phyloP scores from a whole-genome alignment of 2,888 invertebrate genomes.

The Cantharis flavilabris region DNA sequence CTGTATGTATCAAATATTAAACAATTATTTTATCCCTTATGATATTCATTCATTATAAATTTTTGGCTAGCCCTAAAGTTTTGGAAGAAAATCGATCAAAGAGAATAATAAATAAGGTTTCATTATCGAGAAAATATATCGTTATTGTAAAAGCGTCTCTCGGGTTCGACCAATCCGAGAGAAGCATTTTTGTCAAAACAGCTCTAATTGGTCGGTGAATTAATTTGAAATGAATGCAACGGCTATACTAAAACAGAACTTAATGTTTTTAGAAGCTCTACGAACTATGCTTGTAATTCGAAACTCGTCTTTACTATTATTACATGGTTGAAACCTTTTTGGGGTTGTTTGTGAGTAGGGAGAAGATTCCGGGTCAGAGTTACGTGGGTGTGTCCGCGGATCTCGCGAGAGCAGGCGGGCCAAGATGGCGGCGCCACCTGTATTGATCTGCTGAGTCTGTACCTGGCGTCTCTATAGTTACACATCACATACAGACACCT shows the following conservation, averaged over 20 bases:
- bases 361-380: constrained; percentile 35
- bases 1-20: not conserved
- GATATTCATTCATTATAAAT: not conserved
- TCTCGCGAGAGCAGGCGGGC: constrained; percentile 54
- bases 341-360: constrained; percentile 24
- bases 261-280: not conserved
- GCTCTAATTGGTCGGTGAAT: not conserved
- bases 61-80: not conserved
- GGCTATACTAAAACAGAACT: not conserved
- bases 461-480: constrained; percentile 49
- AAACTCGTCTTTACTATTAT: not conserved
- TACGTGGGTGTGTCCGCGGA: constrained; percentile 45
- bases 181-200: not conserved
- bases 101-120: not conserved
- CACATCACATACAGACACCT: constrained; percentile 51
- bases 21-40: not conserved
- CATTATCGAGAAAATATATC: not conserved
- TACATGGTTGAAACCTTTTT: constrained; percentile 4
- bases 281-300: not conserved
- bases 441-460: constrained; percentile 52
- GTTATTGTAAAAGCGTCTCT: not conserved
- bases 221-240: not conserved
- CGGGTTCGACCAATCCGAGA: not conserved
- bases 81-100: not conserved
- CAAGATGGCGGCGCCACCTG: constrained; percentile 50